A percentile compares a stretch with the other conserved stretches of the same genome.
phyloP scores from a whole-genome alignment of 2,888 invertebrate species.

The Athalia circularis region DNA sequence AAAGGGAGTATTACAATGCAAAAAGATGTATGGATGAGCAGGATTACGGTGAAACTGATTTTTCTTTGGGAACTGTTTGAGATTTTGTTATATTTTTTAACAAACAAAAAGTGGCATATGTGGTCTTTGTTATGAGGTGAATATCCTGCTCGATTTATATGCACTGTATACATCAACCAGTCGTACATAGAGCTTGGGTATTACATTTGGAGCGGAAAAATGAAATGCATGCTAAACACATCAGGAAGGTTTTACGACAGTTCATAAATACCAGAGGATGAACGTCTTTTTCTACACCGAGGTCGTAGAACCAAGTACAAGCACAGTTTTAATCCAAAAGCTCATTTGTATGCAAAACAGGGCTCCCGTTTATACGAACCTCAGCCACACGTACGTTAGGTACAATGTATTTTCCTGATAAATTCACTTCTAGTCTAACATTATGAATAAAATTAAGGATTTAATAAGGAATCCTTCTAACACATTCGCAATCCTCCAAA shows the following conservation, averaged over 20 bases:
- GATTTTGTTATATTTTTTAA: too few relatives aligned
- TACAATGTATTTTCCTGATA: slow-evolving; percentile 52
- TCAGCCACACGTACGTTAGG: slow-evolving; percentile 49
- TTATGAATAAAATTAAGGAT: slow-evolving; percentile 40
- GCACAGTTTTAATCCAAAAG: slow-evolving; percentile 57
- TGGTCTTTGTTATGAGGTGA: too few relatives aligned
- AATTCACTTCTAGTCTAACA: slow-evolving; percentile 27
- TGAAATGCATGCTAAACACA: slow-evolving; percentile 32
- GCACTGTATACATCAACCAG: not conserved
- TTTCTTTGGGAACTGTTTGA: too few relatives aligned
- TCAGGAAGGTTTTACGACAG: slow-evolving; percentile 30
- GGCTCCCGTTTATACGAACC: slow-evolving; percentile 47
- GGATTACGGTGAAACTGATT: too few relatives aligned
- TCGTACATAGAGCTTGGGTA: not conserved
- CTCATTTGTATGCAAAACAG: slow-evolving; percentile 61
- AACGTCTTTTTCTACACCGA: slow-evolving; percentile 36
- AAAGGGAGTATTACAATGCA: too few relatives aligned
- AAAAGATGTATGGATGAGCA: too few relatives aligned
- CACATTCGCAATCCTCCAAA: not conserved
- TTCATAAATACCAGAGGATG: slow-evolving; percentile 37
- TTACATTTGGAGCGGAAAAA: not conserved
- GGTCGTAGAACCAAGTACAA: slow-evolving; percentile 42
- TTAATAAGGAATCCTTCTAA: not conserved
- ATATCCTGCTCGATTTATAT: too few relatives aligned
- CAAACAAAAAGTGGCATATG: too few relatives aligned